Evolutionary conservation across 2,113 vertebrate genomes (phyloP).

Genomic region (Gobio gobio): DNA sequence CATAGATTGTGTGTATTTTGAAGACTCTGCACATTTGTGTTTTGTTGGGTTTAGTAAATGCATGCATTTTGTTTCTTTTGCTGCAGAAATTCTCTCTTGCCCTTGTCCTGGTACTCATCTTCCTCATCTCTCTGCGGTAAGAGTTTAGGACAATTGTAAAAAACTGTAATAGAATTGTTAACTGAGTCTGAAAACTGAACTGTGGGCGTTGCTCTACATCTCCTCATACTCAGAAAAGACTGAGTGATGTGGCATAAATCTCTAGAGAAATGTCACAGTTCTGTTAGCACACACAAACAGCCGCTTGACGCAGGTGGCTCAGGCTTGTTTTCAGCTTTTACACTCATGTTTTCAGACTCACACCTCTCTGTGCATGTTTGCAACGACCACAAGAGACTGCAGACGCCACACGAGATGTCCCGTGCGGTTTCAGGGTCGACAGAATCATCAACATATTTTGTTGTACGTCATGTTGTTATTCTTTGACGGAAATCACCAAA

Average conservation of each 20-base stretch:
- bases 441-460: neutral
- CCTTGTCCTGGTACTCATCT: too few species aligned
- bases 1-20: too few species aligned
- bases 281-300: constrained; percentile 5
- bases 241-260: neutral
- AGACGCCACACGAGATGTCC: neutral
- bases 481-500: neutral
- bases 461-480: neutral
- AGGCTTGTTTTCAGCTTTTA: neutral
- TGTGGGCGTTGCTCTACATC: neutral
- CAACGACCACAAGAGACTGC: constrained; percentile 2
- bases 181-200: neutral
- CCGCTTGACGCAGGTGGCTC: constrained; percentile 9
- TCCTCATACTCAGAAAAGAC: neutral
- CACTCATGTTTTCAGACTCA: too few species aligned
- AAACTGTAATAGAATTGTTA: neutral
- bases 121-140: too few species aligned
- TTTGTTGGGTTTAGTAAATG: too few species aligned
- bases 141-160: too few species aligned
- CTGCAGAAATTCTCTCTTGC: too few species aligned
- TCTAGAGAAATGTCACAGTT: constrained; percentile 30
- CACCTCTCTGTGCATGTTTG: neutral
- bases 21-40: too few species aligned
- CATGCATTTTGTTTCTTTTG: too few species aligned
- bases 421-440: neutral